Percentiles rank a stretch among this genome's conserved stretches.
Evolutionary conservation across 2,113 vertebrate species (phyloP).

Genomic region (Vanacampus margaritifer): DNA sequence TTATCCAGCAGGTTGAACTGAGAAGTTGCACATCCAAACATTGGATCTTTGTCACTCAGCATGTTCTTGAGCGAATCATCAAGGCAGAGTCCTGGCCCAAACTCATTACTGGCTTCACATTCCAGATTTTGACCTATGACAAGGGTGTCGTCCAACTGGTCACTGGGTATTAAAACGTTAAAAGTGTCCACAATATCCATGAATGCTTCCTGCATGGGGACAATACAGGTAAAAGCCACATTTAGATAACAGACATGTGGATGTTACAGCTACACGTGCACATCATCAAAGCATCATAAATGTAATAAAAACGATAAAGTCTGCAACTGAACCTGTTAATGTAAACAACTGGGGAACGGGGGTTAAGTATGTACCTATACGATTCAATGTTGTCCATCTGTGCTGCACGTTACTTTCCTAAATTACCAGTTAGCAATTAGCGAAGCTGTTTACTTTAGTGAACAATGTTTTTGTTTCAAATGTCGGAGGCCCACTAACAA

Average conservation of each 20-base stretch:
- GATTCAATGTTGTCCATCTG: background rate
- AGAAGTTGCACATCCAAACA: slow-evolving; percentile 97
- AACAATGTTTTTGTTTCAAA: background rate
- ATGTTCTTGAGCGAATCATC: slow-evolving; percentile 98
- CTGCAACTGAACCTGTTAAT: background rate
- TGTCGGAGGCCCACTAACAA: background rate
- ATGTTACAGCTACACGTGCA: background rate
- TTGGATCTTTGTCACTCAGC: slow-evolving; percentile 99
- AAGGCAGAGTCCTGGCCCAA: slow-evolving; percentile 83
- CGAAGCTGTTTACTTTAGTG: background rate
- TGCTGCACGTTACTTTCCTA: background rate
- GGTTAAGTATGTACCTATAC: background rate
- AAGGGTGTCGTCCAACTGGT: slow-evolving; percentile 97
- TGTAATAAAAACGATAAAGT: background rate
- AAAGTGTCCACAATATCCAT: slow-evolving; percentile 99
- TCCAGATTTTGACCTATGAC: slow-evolving; percentile 92
- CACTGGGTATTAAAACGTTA: slow-evolving; percentile 98
- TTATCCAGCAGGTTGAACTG: slow-evolving; percentile 97
- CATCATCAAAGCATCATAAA: background rate
- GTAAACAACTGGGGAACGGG: background rate
- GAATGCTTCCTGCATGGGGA: slow-evolving; percentile 86
- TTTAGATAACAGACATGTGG: background rate
- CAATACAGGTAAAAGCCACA: slow-evolving; percentile 15
- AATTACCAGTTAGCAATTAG: background rate
- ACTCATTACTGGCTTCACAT: slow-evolving; percentile 97